Conservation (phyloP, 2,113 vertebrate genomes). For the Heterocephalus glaber region DNA sequence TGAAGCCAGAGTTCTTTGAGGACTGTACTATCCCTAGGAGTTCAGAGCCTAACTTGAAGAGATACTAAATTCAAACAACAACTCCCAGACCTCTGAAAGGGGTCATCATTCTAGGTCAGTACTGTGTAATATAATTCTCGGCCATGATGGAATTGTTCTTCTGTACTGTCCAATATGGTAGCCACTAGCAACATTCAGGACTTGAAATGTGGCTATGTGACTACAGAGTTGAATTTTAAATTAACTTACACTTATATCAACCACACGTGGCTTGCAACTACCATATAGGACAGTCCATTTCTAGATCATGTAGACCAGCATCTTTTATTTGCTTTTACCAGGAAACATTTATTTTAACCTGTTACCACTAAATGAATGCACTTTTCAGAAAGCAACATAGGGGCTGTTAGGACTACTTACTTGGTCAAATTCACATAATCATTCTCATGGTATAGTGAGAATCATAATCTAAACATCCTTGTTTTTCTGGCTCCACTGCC, state of each 20-base stretch:
- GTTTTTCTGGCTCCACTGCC: background rate
- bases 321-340: background rate
- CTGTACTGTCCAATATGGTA: background rate
- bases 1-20: constrained; percentile 10
- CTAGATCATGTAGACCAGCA: background rate
- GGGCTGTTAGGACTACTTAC: background rate
- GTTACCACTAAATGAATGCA: background rate
- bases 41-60: background rate
- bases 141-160: background rate
- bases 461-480: background rate
- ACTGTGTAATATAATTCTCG: background rate
- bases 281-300: background rate
- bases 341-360: background rate
- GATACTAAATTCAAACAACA: background rate
- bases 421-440: background rate
- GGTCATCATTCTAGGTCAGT: background rate
- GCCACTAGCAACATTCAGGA: background rate
- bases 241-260: background rate
- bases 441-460: background rate
- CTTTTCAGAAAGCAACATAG: constrained; percentile 1
- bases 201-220: background rate
- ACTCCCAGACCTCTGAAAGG: background rate
- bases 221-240: background rate
- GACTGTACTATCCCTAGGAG: background rate
- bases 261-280: background rate